Percentiles rank a stretch among this genome's conserved stretches.
Evolutionary conservation across 2,113 vertebrate species (phyloP).

Genomic region (Barbus barbus): DNA sequence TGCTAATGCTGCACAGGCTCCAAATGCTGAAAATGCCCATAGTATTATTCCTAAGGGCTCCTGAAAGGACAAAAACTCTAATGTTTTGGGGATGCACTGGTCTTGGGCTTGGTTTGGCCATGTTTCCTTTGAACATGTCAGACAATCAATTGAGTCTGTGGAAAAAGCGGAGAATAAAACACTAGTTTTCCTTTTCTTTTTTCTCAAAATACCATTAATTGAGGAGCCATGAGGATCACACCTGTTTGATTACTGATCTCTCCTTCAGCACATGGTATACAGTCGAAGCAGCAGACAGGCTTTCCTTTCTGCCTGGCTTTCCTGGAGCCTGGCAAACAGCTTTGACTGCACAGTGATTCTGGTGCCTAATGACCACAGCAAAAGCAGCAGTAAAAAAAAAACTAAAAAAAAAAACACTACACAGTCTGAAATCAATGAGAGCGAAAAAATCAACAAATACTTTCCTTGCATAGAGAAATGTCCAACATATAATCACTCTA

Average conservation of each 20-base stretch:
- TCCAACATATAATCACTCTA: background rate
- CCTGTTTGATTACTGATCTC: conserved; percentile 76
- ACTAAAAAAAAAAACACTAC: background rate
- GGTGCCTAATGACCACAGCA: conserved; percentile 63
- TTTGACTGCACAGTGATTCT: conserved; percentile 73
- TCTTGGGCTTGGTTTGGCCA: conserved; percentile 72
- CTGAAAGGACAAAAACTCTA: conserved; percentile 72
- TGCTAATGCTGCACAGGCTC: conserved; percentile 61
- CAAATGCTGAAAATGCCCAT: conserved; percentile 60
- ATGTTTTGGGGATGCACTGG: conserved; percentile 68
- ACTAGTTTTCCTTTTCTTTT: too few relatives aligned
- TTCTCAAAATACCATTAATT: background rate
- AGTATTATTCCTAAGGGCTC: conserved; percentile 71
- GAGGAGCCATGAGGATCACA: conserved; percentile 38
- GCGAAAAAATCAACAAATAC: background rate
- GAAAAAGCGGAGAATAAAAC: background rate
- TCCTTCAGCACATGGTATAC: conserved; percentile 76
- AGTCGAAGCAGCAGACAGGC: conserved; percentile 79
- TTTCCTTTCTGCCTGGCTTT: conserved; percentile 68
- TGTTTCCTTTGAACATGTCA: conserved; percentile 64
- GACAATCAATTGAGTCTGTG: conserved; percentile 72
- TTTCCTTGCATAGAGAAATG: background rate
- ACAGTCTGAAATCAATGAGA: background rate
- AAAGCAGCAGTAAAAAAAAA: conserved; percentile 30
- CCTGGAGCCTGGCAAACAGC: conserved; percentile 71